phyloP scores from a whole-genome alignment of 2,888 invertebrate genomes.

The Protonemura montana region DNA sequence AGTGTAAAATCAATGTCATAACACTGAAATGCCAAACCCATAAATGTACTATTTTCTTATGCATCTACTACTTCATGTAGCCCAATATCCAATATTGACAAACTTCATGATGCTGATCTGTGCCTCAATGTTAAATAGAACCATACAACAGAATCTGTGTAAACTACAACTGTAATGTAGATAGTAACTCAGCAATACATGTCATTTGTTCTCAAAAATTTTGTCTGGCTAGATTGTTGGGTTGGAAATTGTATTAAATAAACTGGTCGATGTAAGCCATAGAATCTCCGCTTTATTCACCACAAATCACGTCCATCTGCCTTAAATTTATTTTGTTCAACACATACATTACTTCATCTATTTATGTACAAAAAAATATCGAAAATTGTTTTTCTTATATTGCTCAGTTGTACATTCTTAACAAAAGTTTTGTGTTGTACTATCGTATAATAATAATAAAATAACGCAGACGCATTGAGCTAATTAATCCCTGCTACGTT shows the following conservation, averaged over 20 bases:
- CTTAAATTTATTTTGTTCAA: background rate
- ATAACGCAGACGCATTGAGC: too few relatives aligned
- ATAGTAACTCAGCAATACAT: background rate
- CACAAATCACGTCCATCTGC: background rate
- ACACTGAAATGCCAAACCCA: conserved; percentile 12
- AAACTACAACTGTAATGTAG: background rate
- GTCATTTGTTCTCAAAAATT: background rate
- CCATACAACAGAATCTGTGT: background rate
- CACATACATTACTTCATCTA: background rate
- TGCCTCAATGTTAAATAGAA: background rate
- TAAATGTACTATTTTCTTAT: conserved; percentile 7
- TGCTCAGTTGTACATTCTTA: background rate
- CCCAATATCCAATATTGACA: background rate
- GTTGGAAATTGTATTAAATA: background rate
- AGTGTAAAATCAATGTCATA: background rate
- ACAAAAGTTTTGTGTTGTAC: background rate
- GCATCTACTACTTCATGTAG: background rate
- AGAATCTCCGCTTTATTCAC: background rate
- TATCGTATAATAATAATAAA: background rate
- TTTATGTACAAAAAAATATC: background rate
- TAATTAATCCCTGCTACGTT: too few relatives aligned
- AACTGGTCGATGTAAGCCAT: background rate
- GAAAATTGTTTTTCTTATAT: background rate
- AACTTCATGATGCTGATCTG: conserved; percentile 12
- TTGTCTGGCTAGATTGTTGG: background rate